Percentiles rank a stretch among this genome's conserved stretches.
Evolutionary conservation across 2,113 vertebrate species (phyloP).

Genomic region (Urocynchramus pylzowi): DNA sequence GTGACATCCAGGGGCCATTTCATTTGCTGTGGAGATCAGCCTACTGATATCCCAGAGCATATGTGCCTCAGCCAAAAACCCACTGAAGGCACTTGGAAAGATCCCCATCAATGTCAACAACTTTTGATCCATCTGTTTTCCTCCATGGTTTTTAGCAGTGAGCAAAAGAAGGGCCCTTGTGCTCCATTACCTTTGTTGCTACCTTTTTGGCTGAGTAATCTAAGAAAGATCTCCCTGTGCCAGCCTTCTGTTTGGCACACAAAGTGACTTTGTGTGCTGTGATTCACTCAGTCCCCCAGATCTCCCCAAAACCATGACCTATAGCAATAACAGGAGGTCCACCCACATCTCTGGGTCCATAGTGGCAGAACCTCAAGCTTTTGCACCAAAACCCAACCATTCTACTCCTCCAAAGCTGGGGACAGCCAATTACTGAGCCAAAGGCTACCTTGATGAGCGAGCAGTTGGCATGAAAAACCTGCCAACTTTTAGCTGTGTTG

Average conservation of each 20-base stretch:
- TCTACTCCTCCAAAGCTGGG: not conserved
- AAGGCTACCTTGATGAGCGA: not conserved
- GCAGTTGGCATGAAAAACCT: not conserved
- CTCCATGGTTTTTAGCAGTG: not conserved
- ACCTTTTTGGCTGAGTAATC: not conserved
- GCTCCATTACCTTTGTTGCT: not conserved
- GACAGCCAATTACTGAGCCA: not conserved
- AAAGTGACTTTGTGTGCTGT: not conserved
- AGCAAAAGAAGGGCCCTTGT: not conserved
- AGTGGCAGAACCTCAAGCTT: not conserved
- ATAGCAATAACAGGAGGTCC: not conserved
- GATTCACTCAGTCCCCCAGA: not conserved
- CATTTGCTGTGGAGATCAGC: slow-evolving; percentile 42
- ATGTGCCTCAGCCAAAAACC: slow-evolving; percentile 13
- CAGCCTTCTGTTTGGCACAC: not conserved
- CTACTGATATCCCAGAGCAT: slow-evolving; percentile 4
- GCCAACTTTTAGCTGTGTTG: not conserved
- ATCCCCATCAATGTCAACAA: slow-evolving; percentile 18
- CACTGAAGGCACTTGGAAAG: not conserved
- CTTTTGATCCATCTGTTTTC: slow-evolving; percentile 27
- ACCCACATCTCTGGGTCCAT: not conserved
- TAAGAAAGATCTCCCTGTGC: not conserved
- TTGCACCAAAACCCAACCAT: not conserved
- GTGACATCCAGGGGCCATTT: slow-evolving; percentile 66
- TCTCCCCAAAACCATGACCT: not conserved